phyloP scores from a whole-genome alignment of 2,888 invertebrate genomes.

The Hirtodrosophila duncani region DNA sequence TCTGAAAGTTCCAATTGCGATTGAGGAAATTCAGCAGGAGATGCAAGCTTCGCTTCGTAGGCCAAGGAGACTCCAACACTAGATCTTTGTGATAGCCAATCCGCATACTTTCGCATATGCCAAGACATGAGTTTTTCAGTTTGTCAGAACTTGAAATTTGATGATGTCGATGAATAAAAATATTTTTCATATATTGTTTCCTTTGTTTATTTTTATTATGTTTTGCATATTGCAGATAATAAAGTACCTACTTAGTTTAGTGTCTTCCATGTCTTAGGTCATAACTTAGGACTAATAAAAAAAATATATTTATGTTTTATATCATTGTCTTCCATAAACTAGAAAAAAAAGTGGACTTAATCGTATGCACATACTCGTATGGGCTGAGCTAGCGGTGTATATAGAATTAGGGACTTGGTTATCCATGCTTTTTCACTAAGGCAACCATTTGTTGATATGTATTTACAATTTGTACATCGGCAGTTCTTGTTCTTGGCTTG shows the following conservation, averaged over 20 bases:
- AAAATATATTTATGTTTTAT: constrained; percentile 66
- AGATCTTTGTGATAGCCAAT: too few species aligned
- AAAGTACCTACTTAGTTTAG: constrained; percentile 69
- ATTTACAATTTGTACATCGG: constrained; percentile 67
- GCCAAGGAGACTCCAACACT: too few species aligned
- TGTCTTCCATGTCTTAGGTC: constrained; percentile 76
- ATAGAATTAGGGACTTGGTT: constrained; percentile 54
- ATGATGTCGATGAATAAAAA: constrained; percentile 14
- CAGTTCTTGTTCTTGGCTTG: constrained; percentile 10
- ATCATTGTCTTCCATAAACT: constrained; percentile 77
- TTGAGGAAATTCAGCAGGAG: too few species aligned
- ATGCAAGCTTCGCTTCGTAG: too few species aligned
- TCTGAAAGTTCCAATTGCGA: not conserved
- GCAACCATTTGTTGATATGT: constrained; percentile 44
- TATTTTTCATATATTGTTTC: constrained; percentile 30
- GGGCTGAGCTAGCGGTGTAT: too few species aligned
- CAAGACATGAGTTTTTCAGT: not conserved
- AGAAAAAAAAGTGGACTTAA: constrained; percentile 43
- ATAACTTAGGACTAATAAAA: constrained; percentile 58
- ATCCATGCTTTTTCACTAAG: constrained; percentile 58
- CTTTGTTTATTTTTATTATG: constrained; percentile 26
- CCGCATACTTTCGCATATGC: too few species aligned
- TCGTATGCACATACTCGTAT: constrained; percentile 25
- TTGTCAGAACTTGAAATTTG: not conserved
- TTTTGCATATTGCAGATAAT: constrained; percentile 55